A percentile compares a stretch with the other conserved stretches of the same genome.
Conservation (phyloP, 2,888 invertebrate species). For the Pammene aurita region DNA sequence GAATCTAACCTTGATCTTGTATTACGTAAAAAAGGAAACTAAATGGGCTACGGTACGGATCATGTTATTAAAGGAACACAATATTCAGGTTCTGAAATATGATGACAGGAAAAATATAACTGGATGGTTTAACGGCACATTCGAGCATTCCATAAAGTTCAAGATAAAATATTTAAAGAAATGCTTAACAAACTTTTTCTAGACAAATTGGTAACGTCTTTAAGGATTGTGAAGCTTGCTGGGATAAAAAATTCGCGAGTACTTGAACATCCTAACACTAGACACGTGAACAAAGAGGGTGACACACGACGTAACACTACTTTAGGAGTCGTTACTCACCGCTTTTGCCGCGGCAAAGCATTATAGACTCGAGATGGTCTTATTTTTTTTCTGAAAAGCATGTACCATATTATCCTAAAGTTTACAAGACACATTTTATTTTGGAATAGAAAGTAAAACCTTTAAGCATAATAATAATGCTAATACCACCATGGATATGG, state of each 20-base stretch:
- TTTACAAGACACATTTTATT: background rate
- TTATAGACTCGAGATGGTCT: constrained; percentile 17
- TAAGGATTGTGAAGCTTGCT: background rate
- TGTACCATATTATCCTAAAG: background rate
- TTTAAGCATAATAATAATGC: too few relatives aligned
- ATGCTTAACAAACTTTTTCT: background rate
- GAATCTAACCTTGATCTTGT: too few relatives aligned
- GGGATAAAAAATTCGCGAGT: too few relatives aligned
- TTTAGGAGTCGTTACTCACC: constrained; percentile 30
- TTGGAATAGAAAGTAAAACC: background rate
- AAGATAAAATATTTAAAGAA: background rate
- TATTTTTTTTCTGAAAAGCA: constrained; percentile 37
- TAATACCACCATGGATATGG: too few relatives aligned
- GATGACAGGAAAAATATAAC: too few relatives aligned
- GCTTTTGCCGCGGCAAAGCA: constrained; percentile 24
- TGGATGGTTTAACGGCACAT: background rate
- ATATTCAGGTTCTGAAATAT: too few relatives aligned
- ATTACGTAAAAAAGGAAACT: too few relatives aligned
- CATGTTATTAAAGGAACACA: too few relatives aligned
- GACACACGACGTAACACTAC: constrained; percentile 7
- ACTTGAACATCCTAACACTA: background rate
- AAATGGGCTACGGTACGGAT: too few relatives aligned
- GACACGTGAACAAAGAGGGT: background rate
- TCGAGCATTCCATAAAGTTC: background rate
- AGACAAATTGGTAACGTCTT: background rate